Base-by-base conservation (phyloP, 2,113 vertebrate species). In the Neotoma lepida region DNA sequence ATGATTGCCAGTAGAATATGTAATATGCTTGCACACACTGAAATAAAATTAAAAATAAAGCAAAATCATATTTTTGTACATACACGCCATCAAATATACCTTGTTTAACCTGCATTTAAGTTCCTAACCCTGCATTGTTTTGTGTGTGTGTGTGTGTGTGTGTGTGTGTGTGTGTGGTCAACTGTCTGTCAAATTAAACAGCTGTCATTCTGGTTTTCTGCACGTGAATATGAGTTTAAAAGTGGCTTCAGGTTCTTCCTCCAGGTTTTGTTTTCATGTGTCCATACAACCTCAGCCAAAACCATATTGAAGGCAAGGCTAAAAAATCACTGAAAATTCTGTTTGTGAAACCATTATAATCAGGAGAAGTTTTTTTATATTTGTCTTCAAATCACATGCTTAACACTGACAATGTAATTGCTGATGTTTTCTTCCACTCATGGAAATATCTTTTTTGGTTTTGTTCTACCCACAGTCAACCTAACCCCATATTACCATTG, bases 1-100 rank as follows among this genome's bases (percentile, higher is more conserved):
- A 95, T 91, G 87, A 96, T 56, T 96, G 44, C 95, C 88, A 97
- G 89, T 93, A 49, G 74, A 95, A 97, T 96, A 92, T 96, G 86
- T 89, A 96, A 95, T 96, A 94, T 88, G 86, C 91, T 95, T 94
- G 70, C 68, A 93, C 95, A 97, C 93, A 96, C 64, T 2, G 20
- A 97, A 90, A 95, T 39, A 80, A 96, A 96, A 96, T 90, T 85
- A 74, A 96, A 97, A 94, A 94, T 84, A 85, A 96, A 92, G 77
- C n/a, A 86, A 94, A 71, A 91, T 92, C 87, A 46, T n/a, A 71
- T 74, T 94, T 95, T 95, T 71, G n/a, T 89, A n/a, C 70, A 77
- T 74, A 76, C 30, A 51, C 76, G 70, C 51, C 94, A 86, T 94
- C 89, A 91, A 94, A 95, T 73, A 90, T 10, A 95, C 51, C 63